Percentiles rank a stretch among this genome's conserved stretches.
Evolutionary conservation across 2,888 invertebrate genomes (phyloP).

Genomic region (Alentia gelatinosa): DNA sequence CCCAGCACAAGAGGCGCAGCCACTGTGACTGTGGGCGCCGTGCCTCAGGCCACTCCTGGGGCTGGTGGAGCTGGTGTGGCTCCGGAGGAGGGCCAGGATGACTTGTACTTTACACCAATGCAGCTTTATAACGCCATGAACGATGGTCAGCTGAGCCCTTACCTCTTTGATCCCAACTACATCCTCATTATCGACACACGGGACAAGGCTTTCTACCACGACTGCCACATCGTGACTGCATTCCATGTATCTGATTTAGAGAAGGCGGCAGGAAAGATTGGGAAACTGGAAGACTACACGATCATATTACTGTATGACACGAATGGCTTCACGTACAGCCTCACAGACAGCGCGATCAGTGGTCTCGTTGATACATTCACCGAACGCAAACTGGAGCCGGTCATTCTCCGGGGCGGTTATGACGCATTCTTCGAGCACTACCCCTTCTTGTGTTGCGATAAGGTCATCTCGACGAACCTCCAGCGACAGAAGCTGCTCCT

Average conservation of each 20-base stretch:
- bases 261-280: not conserved
- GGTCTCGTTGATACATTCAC: slow-evolving; percentile 49
- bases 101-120: slow-evolving; percentile 67
- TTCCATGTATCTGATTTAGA: slow-evolving; percentile 65
- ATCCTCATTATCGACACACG: slow-evolving; percentile 74
- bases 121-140: slow-evolving; percentile 76
- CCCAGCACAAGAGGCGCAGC: not conserved
- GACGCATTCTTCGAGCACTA: slow-evolving; percentile 64
- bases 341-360: slow-evolving; percentile 64
- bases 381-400: slow-evolving; percentile 61
- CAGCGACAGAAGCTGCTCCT: slow-evolving; percentile 63
- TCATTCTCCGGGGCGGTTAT: slow-evolving; percentile 70
- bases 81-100: slow-evolving; percentile 58
- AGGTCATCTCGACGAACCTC: slow-evolving; percentile 51
- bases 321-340: slow-evolving; percentile 55
- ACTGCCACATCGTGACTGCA: slow-evolving; percentile 67
- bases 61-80: not conserved
- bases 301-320: slow-evolving; percentile 74
- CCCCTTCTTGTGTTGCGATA: slow-evolving; percentile 68
- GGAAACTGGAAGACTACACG: slow-evolving; percentile 65
- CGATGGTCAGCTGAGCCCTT: slow-evolving; percentile 76
- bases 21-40: not conserved
- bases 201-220: slow-evolving; percentile 65
- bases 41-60: not conserved
- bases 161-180: slow-evolving; percentile 74